A percentile compares a stretch with the other conserved stretches of the same genome.
Conservation (phyloP, 2,797 vertebrate species). For the Pagetopsis macropterus region DNA sequence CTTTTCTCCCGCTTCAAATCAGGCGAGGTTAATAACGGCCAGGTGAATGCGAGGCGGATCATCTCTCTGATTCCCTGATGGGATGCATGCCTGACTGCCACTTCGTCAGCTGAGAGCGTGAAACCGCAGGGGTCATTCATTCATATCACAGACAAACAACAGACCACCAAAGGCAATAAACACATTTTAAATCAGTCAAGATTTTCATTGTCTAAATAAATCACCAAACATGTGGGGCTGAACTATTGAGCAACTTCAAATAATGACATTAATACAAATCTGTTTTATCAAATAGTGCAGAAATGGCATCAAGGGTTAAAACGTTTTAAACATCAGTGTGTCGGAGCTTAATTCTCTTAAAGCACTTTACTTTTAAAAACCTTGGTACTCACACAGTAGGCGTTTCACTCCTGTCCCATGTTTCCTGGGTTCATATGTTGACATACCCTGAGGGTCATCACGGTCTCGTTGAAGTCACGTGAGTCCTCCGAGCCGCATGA, state of each 20-base stretch:
- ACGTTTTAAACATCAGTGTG: neutral
- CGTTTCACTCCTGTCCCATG: neutral
- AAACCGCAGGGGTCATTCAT: slow-evolving; percentile 29
- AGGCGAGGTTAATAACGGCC: slow-evolving; percentile 35
- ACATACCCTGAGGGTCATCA: neutral
- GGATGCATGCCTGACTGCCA: slow-evolving; percentile 42
- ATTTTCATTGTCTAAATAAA: slow-evolving; percentile 14
- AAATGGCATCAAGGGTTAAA: neutral
- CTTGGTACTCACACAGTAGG: neutral
- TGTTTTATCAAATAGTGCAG: neutral
- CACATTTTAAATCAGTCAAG: slow-evolving; percentile 14
- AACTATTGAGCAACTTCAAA: slow-evolving; percentile 2
- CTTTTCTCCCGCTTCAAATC: slow-evolving; percentile 10
- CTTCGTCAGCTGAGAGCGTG: slow-evolving; percentile 27
- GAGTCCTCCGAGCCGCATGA: neutral
- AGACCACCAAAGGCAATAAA: neutral
- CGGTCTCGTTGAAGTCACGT: neutral
- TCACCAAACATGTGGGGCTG: neutral
- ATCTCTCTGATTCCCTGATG: slow-evolving; percentile 44
- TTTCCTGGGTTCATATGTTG: neutral
- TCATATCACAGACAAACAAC: neutral
- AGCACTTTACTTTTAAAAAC: neutral
- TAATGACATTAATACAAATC: neutral
- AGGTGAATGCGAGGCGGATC: slow-evolving; percentile 35
- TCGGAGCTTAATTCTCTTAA: neutral